Base-by-base conservation (phyloP, 2,888 invertebrate genomes). In the Mesoligia furuncula region DNA sequence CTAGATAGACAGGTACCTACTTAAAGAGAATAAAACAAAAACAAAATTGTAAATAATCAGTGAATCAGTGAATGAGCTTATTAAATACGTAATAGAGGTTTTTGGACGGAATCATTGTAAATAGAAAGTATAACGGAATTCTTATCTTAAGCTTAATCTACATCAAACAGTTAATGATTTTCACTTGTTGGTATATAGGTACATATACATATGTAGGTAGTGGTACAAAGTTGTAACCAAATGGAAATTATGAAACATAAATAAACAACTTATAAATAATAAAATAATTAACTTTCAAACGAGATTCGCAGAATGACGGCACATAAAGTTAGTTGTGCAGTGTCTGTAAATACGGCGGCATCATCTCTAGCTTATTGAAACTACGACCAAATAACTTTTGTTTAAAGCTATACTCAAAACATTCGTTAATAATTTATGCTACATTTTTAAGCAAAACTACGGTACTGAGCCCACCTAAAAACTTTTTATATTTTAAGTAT, bases 331-430 rank as follows among this genome's bases (percentile, higher is more conserved):
- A 48, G 48, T 59, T 31, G 48, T 39, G 31, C 24, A 65, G 54
- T 51, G 31, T 48, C 3, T 36, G 71, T 48, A 65, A 36, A 15
- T 54, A 45, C 45, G 31, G 9, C 36, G 54, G 9, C 17, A 51
- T n/a, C 39, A 36, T 65, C 45, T 77, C 77, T 27, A 45, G 72
- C 62, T 57, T 64, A 64, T 64, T 80, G 73, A 64, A 78, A 78
- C 59, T 81, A 57, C 73, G 27, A 57, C 62, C 2, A 72, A 80
- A 54, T 39, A 77, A 80, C 36, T 80, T 69, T 65, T 39, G 27
- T 24, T 59, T 65, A 57, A 9, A 27, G n/a, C 27, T 39, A 15
- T 65, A 42, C 17, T 17, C 1, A 76, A 57, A 74, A 75, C 42
- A 45, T 74, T 75, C 31, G 62, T 39, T 36, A 39, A 39, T 39